Conservation (phyloP, 2,113 vertebrate species). For the Pterocles burchelli region DNA sequence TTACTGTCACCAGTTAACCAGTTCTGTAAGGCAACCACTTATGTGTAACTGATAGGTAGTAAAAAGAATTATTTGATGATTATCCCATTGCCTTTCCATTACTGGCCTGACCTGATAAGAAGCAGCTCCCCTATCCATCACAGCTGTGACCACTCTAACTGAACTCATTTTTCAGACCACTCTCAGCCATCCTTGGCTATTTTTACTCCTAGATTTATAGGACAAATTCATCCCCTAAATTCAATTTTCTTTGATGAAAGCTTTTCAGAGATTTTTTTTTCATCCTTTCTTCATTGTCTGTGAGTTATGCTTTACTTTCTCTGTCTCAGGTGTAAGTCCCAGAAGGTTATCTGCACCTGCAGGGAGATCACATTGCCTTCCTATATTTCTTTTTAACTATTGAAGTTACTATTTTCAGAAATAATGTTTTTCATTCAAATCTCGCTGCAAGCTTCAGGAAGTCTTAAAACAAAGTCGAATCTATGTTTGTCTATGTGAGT, state of each 20-base stretch:
- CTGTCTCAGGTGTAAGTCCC: constrained; percentile 9
- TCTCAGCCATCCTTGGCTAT: constrained; percentile 62
- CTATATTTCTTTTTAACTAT: constrained; percentile 18
- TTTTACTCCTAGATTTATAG: constrained; percentile 70
- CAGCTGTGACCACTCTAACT: constrained; percentile 31
- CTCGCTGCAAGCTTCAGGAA: not conserved
- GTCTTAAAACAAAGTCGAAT: not conserved
- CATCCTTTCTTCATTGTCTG: constrained; percentile 31
- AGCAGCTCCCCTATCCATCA: constrained; percentile 58
- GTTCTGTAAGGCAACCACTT: constrained; percentile 63
- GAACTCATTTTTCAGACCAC: constrained; percentile 69
- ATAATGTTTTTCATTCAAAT: constrained; percentile 44
- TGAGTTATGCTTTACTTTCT: constrained; percentile 51
- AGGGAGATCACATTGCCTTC: not conserved
- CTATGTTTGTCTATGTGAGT: not conserved
- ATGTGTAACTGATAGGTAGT: constrained; percentile 62
- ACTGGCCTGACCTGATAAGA: constrained; percentile 67
- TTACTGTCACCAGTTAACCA: constrained; percentile 56
- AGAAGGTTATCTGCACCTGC: constrained; percentile 56
- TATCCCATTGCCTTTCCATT: constrained; percentile 67
- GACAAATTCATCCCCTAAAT: constrained; percentile 61
- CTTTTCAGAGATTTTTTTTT: constrained; percentile 16
- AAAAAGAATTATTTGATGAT: constrained; percentile 69
- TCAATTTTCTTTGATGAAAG: constrained; percentile 69
- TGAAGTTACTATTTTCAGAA: constrained; percentile 35